phyloP scores from a whole-genome alignment of 2,113 vertebrate species.

The Ellobius talpinus region DNA sequence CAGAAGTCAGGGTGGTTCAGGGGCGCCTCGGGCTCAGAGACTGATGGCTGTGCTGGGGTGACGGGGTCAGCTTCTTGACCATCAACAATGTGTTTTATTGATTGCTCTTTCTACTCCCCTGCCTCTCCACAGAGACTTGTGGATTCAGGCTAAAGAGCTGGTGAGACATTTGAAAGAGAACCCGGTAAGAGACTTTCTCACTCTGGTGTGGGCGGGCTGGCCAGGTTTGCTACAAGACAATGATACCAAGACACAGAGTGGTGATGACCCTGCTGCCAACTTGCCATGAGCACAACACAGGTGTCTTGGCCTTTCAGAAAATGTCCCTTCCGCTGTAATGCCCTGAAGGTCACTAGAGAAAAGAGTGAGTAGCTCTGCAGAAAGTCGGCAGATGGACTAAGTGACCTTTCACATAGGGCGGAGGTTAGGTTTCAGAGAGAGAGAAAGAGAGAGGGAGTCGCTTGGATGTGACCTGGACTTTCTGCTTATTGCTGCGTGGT shows the following conservation, averaged over 20 bases:
- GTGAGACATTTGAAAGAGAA: slow-evolving; percentile 84
- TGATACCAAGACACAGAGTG: neutral
- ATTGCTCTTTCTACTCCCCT: slow-evolving; percentile 24
- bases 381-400: neutral
- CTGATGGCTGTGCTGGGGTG: rapidly evolving
- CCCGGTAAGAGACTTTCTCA: slow-evolving; percentile 75
- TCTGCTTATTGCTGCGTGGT: neutral
- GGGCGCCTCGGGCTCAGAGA: neutral
- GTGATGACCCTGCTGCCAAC: rapidly evolving
- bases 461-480: neutral
- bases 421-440: neutral
- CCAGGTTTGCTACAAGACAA: rapidly evolving
- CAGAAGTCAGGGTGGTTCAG: neutral
- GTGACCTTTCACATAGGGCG: neutral
- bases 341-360: neutral
- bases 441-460: neutral
- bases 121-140: slow-evolving; percentile 82
- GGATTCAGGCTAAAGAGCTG: slow-evolving; percentile 82
- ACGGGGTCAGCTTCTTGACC: neutral
- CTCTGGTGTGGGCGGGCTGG: neutral
- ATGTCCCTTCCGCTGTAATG: neutral
- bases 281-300: neutral
- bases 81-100: neutral
- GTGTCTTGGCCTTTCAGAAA: neutral
- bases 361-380: neutral